These are phyloP conservation scores for Conistra vaccinii DNA, from an alignment of 2,888 invertebrate species.

Conservation along the genomic window DNA sequence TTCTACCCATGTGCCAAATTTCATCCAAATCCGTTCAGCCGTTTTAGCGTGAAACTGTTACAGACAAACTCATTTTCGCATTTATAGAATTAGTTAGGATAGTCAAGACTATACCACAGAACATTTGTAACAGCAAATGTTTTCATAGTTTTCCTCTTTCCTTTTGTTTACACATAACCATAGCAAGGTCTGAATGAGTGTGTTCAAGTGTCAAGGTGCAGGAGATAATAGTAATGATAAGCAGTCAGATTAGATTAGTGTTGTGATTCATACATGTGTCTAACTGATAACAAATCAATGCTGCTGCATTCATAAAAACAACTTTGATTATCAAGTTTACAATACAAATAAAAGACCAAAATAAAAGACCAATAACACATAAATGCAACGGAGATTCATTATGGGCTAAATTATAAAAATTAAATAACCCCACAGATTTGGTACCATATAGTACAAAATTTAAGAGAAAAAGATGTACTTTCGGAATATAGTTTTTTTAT, in stretches of 20 bases:
- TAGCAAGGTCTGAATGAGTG: not conserved
- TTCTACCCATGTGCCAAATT: too few relatives aligned
- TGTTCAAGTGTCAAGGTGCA: not conserved
- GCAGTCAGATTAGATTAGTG: slow-evolving; percentile 21
- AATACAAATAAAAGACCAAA: not conserved
- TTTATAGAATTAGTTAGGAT: too few relatives aligned
- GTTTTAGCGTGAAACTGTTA: too few relatives aligned
- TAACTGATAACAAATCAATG: slow-evolving; percentile 10
- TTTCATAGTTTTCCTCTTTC: not conserved
- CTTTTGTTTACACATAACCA: not conserved
- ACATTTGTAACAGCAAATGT: not conserved
- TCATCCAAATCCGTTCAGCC: too few relatives aligned
- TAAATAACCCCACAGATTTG: not conserved
- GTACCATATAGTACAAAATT: not conserved
- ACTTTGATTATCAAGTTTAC: not conserved
- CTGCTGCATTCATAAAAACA: not conserved
- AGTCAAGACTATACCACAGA: not conserved
- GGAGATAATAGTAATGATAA: slow-evolving; percentile 2
- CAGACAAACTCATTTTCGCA: too few relatives aligned
- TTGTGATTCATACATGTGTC: slow-evolving; percentile 16
- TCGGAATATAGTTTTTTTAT: too few relatives aligned
- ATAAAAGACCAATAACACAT: not conserved
- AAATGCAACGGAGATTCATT: not conserved
- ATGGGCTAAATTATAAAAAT: not conserved
- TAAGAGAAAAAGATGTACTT: too few relatives aligned